Conservation (phyloP, 2,888 invertebrate genomes). For the Tiphia femorata region DNA sequence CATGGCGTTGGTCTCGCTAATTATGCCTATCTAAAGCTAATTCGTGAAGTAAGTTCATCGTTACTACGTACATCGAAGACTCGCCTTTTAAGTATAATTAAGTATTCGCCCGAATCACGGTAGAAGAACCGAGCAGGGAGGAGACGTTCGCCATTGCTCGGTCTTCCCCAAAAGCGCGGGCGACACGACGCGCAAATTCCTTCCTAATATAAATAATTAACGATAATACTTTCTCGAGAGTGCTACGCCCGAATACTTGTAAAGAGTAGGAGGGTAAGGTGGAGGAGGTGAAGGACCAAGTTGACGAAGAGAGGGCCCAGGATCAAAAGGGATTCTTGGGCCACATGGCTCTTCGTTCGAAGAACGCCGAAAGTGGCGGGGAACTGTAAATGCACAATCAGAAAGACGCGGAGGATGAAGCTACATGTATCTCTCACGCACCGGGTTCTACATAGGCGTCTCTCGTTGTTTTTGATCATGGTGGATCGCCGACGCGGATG, state of each 20-base stretch:
- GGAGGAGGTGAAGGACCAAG: constrained; percentile 24
- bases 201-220: constrained; percentile 41
- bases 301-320: constrained; percentile 20
- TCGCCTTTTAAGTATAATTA: too few species aligned
- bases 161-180: too few species aligned
- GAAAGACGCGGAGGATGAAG: too few species aligned
- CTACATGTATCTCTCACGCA: too few species aligned
- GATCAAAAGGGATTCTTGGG: constrained; percentile 48
- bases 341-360: too few species aligned
- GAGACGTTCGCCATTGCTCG: not conserved
- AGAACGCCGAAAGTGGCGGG: too few species aligned
- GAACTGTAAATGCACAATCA: too few species aligned
- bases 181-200: constrained; percentile 14
- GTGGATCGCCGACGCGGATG: too few species aligned
- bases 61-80: constrained; percentile 1
- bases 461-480: too few species aligned
- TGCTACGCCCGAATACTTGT: constrained; percentile 34
- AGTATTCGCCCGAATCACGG: too few species aligned
- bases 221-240: constrained; percentile 47
- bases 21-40: not conserved
- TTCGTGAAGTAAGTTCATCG: not conserved
- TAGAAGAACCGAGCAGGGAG: not conserved
- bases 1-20: too few species aligned
- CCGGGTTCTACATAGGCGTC: too few species aligned
- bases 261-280: constrained; percentile 20